Percentiles rank a stretch among this genome's conserved stretches.
phyloP scores from a whole-genome alignment of 2,888 invertebrate genomes.

The Stictocephala bisonia region DNA sequence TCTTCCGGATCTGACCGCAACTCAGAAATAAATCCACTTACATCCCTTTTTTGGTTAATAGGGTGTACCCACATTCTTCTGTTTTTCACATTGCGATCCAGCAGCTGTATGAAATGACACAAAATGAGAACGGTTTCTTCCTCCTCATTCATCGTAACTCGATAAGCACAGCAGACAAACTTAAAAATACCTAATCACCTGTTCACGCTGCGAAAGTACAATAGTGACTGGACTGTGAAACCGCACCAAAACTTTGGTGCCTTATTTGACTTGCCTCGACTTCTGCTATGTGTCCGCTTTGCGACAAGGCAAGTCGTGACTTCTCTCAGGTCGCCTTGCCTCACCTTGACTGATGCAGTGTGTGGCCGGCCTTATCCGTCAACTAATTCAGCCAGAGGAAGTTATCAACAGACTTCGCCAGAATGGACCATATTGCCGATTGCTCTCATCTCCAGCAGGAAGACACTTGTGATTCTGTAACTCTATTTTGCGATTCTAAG shows the following conservation, averaged over 20 bases:
- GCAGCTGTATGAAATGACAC: conserved; percentile 23
- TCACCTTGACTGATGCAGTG: conserved; percentile 12
- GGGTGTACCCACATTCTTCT: not conserved
- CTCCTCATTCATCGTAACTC: conserved; percentile 21
- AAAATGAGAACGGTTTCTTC: conserved; percentile 26
- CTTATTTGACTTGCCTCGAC: conserved; percentile 5
- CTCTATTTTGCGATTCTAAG: no score
- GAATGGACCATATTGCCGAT: no score
- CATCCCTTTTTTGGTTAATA: conserved; percentile 6
- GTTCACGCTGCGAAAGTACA: not conserved
- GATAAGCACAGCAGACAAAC: not conserved
- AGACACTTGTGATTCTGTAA: no score
- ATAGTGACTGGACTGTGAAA: not conserved
- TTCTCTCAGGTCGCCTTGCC: not conserved
- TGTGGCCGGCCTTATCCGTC: no score
- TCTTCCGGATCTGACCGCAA: not conserved
- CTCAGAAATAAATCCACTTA: not conserved
- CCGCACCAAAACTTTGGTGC: not conserved
- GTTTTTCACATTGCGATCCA: conserved; percentile 29
- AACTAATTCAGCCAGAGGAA: no score
- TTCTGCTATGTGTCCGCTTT: not conserved
- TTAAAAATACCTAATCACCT: not conserved
- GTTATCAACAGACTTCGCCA: no score
- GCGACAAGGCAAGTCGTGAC: conserved; percentile 8
- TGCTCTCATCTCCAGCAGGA: no score